Evolutionary conservation across 2,113 vertebrate species (phyloP).

Genomic region (Tragelaphus scriptus): DNA sequence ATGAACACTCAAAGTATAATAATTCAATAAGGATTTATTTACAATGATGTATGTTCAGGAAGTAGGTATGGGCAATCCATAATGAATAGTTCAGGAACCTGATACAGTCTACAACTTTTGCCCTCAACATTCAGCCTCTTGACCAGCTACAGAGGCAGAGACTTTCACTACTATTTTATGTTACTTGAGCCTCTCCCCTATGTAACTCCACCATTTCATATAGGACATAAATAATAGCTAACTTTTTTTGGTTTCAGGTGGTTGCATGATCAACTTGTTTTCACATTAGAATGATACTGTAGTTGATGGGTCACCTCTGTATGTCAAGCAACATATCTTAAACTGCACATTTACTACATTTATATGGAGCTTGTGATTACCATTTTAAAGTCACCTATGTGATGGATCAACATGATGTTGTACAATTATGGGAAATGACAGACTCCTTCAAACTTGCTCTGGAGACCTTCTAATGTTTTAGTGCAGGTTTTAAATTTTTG

Average conservation of each 20-base stretch:
- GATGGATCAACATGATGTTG: not conserved
- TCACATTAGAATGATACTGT: not conserved
- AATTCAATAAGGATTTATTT: not conserved
- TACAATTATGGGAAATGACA: not conserved
- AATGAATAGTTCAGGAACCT: not conserved
- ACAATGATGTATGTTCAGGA: not conserved
- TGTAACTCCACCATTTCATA: not conserved
- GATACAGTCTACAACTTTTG: not conserved
- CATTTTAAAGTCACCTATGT: not conserved
- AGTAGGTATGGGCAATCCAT: not conserved
- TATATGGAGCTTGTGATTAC: not conserved
- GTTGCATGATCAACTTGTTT: not conserved
- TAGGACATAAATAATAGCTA: not conserved
- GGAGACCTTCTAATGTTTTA: not conserved
- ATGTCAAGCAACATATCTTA: not conserved
- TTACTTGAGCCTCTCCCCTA: not conserved
- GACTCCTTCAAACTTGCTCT: not conserved
- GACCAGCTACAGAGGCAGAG: not conserved
- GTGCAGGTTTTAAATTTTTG: not conserved
- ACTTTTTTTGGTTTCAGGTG: not conserved
- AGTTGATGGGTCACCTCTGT: not conserved
- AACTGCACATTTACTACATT: not conserved
- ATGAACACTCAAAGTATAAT: not conserved
- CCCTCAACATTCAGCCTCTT: not conserved
- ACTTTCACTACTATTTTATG: not conserved